Conservation (phyloP, 2,113 vertebrate species). For the Sebastes schlegelii region DNA sequence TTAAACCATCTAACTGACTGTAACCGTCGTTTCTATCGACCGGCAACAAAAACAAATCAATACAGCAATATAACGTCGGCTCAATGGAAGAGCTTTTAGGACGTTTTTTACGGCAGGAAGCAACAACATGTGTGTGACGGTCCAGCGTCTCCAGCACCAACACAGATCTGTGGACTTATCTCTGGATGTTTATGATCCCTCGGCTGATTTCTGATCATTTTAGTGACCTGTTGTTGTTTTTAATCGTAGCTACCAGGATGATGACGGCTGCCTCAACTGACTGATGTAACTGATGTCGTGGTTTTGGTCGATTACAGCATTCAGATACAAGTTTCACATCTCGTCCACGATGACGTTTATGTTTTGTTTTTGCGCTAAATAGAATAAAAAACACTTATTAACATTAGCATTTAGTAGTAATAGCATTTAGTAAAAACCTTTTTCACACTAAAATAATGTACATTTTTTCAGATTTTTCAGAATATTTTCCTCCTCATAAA, state of each 20-base stretch:
- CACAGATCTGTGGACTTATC: not conserved
- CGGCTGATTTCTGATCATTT: not conserved
- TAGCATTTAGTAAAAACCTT: too few relatives aligned
- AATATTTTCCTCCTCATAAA: too few relatives aligned
- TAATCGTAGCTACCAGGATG: conserved; percentile 11
- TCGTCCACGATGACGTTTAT: too few relatives aligned
- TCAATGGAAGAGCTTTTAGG: conserved; percentile 39
- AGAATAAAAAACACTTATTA: too few relatives aligned
- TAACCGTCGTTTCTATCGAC: not conserved
- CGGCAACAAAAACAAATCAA: conserved; percentile 33
- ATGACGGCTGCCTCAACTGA: not conserved
- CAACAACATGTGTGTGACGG: not conserved
- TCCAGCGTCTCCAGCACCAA: not conserved
- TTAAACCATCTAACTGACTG: not conserved
- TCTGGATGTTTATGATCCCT: conserved; percentile 18
- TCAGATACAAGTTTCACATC: too few relatives aligned
- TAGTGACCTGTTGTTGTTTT: conserved; percentile 3
- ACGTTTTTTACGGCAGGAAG: conserved; percentile 34
- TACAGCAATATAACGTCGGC: conserved; percentile 8
- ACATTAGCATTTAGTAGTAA: too few relatives aligned
- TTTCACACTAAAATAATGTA: too few relatives aligned
- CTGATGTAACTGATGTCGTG: conserved; percentile 9
- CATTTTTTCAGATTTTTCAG: too few relatives aligned
- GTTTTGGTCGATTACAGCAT: not conserved
- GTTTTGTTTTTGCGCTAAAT: too few relatives aligned